Conservation (phyloP, 2,888 invertebrate species). For the Metopia argyrocephala region DNA sequence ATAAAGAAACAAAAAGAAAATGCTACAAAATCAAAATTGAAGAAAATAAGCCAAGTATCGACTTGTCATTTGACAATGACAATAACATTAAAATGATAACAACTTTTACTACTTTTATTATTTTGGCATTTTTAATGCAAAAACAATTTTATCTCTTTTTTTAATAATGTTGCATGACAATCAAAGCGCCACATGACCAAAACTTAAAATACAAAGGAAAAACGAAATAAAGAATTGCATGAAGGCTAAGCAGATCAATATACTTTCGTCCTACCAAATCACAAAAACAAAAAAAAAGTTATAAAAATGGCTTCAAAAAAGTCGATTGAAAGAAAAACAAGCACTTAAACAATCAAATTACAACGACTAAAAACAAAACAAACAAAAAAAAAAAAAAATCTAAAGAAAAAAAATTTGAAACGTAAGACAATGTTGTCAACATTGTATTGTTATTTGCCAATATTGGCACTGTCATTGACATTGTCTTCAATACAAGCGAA, state of each 20-base stretch:
- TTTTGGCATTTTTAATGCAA: slow-evolving; percentile 52
- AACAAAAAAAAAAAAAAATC: background rate
- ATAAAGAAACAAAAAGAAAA: slow-evolving; percentile 14
- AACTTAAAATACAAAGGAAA: background rate
- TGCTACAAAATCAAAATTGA: slow-evolving; percentile 7
- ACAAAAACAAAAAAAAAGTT: background rate
- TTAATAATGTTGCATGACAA: slow-evolving; percentile 52
- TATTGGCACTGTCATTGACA: slow-evolving; percentile 62
- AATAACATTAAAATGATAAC: slow-evolving; percentile 64
- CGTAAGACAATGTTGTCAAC: slow-evolving; percentile 47
- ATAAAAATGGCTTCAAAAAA: slow-evolving; percentile 2
- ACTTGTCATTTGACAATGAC: slow-evolving; percentile 58
- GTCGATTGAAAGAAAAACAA: slow-evolving; percentile 2
- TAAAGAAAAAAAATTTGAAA: too few species aligned
- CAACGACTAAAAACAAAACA: slow-evolving; percentile 19
- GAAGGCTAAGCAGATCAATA: slow-evolving; percentile 13
- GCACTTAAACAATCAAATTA: slow-evolving; percentile 56
- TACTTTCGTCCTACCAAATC: slow-evolving; percentile 49
- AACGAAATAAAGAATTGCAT: background rate
- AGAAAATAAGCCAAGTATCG: slow-evolving; percentile 42
- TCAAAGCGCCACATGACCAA: slow-evolving; percentile 62
- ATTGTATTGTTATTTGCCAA: slow-evolving; percentile 57
- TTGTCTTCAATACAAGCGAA: slow-evolving; percentile 36
- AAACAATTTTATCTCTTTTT: too few species aligned
- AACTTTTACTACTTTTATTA: slow-evolving; percentile 64